Percentiles rank a stretch among this genome's conserved stretches.
These are phyloP conservation scores for Sialia sialis DNA, from an alignment of 2,113 vertebrate genomes.

Conservation along the genomic window DNA sequence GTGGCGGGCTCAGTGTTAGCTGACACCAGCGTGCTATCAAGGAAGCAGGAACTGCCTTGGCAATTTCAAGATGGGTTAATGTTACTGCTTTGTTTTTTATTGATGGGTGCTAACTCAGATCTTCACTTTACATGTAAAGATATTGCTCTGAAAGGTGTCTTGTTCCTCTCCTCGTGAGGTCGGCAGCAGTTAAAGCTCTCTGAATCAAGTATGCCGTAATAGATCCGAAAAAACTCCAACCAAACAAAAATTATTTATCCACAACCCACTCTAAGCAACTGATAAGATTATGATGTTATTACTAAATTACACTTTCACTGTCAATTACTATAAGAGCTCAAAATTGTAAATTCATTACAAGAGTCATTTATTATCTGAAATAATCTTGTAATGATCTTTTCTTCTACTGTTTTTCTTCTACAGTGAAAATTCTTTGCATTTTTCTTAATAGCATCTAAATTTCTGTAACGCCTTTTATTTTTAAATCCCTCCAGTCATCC, in stretches of 20 bases:
- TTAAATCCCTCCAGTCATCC: neutral
- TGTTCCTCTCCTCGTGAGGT: neutral
- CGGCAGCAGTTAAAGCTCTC: neutral
- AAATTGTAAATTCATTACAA: neutral
- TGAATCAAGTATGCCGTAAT: neutral
- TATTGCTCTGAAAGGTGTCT: neutral
- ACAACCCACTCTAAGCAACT: neutral
- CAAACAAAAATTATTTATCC: neutral
- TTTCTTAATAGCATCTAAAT: neutral
- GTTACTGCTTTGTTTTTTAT: neutral
- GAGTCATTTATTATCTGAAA: neutral
- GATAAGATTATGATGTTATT: neutral
- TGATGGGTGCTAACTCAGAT: neutral
- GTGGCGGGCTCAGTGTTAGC: neutral
- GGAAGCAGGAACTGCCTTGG: neutral
- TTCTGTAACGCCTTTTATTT: neutral
- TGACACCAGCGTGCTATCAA: neutral
- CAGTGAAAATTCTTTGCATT: neutral
- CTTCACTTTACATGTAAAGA: neutral
- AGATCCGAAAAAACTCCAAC: neutral
- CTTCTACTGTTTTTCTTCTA: neutral
- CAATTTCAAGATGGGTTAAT: neutral
- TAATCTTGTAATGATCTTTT: neutral
- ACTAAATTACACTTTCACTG: neutral
- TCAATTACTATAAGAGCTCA: neutral